A percentile compares a stretch with the other conserved stretches of the same genome.
phyloP scores from a whole-genome alignment of 2,113 vertebrate genomes.

The Saiga tatarica region DNA sequence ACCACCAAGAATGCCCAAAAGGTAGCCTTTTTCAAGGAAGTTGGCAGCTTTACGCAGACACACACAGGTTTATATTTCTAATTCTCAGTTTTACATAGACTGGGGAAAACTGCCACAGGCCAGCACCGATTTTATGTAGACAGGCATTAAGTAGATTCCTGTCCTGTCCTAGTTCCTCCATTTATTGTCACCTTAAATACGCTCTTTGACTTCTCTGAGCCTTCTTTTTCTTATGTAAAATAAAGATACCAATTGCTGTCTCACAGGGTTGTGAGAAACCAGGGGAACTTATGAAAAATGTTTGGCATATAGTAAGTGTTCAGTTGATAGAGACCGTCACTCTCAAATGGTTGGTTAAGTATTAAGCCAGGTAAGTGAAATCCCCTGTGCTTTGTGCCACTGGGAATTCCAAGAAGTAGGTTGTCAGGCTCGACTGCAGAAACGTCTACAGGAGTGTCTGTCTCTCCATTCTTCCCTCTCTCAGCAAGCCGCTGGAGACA shows the following conservation, averaged over 20 bases:
- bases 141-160: not conserved
- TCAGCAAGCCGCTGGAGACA: not conserved
- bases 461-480: not conserved
- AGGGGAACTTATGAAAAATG: not conserved
- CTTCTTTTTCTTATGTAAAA: not conserved
- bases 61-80: not conserved
- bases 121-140: not conserved
- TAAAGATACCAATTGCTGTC: not conserved
- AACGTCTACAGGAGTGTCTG: not conserved
- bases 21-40: not conserved
- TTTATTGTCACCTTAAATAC: not conserved
- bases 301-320: not conserved
- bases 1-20: not conserved
- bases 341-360: not conserved
- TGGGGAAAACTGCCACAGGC: not conserved
- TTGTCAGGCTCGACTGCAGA: not conserved
- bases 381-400: not conserved
- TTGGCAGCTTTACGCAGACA: not conserved
- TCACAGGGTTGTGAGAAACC: not conserved
- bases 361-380: not conserved
- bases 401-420: not conserved
- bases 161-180: not conserved
- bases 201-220: not conserved
- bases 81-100: not conserved
- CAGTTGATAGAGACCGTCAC: not conserved